These are phyloP conservation scores for Macaria liturata DNA, from an alignment of 2,888 invertebrate genomes.

Conservation along the genomic window DNA sequence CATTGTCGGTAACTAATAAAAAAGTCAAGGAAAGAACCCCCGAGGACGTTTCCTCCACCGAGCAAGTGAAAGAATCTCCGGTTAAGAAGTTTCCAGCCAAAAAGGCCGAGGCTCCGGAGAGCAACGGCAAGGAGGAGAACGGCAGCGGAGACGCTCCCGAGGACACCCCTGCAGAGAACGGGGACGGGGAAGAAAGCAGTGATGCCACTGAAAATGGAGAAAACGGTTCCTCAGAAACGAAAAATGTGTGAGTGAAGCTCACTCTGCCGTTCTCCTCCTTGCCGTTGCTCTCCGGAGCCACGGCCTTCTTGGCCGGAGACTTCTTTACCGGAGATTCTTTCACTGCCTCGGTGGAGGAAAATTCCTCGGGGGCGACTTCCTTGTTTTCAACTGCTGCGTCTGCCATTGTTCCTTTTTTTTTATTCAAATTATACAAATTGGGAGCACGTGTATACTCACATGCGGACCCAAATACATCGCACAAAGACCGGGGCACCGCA, in stretches of 20 bases:
- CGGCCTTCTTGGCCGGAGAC: slow-evolving; percentile 78
- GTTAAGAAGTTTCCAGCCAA: slow-evolving; percentile 80
- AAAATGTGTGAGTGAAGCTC: no score
- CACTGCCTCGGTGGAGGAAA: slow-evolving; percentile 71
- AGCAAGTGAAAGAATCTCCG: slow-evolving; percentile 73
- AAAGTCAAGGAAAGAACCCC: no score
- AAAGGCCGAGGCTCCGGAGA: slow-evolving; percentile 74
- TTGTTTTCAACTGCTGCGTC: slow-evolving; percentile 41
- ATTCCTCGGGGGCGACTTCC: slow-evolving; percentile 74
- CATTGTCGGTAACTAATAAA: slow-evolving; percentile 83
- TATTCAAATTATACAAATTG: no score
- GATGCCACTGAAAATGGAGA: slow-evolving; percentile 77
- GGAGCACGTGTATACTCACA: no score
- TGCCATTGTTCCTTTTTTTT: no score
- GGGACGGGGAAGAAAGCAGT: slow-evolving; percentile 74
- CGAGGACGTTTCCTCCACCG: slow-evolving; percentile 78
- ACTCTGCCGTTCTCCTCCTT: slow-evolving; percentile 74
- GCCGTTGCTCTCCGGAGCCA: slow-evolving; percentile 75
- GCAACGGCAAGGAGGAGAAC: slow-evolving; percentile 77
- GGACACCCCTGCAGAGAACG: slow-evolving; percentile 68
- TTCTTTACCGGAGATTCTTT: slow-evolving; percentile 80
- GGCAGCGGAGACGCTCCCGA: slow-evolving; percentile 66
- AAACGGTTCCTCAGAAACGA: slow-evolving; percentile 57
- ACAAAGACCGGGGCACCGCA: no score
- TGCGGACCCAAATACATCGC: no score